Evolutionary conservation across 2,797 vertebrate species (phyloP).

Genomic region (Salarias fasciatus): DNA sequence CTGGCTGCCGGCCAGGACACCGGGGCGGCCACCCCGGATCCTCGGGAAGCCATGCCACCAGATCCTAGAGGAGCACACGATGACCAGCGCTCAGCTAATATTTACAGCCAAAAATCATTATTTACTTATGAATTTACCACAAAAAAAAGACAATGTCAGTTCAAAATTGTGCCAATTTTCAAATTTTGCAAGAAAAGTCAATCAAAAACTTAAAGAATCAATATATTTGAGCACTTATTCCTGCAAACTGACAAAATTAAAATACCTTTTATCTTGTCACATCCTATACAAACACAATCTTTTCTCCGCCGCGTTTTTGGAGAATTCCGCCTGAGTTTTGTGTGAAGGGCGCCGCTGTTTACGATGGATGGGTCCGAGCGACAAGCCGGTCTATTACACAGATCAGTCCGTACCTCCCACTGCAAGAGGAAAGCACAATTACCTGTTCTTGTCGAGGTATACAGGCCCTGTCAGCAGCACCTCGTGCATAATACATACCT

Average conservation of each 20-base stretch:
- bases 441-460: conserved; percentile 70
- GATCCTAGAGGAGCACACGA: conserved; percentile 70
- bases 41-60: conserved; percentile 62
- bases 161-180: no score
- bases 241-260: no score
- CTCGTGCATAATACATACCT: conserved; percentile 86
- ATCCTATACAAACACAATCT: no score
- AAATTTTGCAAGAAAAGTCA: no score
- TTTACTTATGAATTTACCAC: no score
- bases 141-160: no score
- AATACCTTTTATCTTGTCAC: no score
- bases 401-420: conserved; percentile 64
- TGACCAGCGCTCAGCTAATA: no score
- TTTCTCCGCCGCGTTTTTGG: no score
- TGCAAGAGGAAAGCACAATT: conserved; percentile 77
- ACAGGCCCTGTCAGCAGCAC: conserved; percentile 71
- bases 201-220: no score
- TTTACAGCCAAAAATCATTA: no score
- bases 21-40: conserved; percentile 79
- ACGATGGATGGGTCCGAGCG: conserved; percentile 42
- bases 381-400: conserved; percentile 49
- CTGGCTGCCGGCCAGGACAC: conserved; percentile 82
- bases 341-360: conserved; percentile 46
- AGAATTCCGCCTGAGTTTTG: conserved; percentile 1
- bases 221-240: no score